These are phyloP conservation scores for Amblyornis subalaris DNA, from an alignment of 2,113 vertebrate species.

Conservation along the genomic window DNA sequence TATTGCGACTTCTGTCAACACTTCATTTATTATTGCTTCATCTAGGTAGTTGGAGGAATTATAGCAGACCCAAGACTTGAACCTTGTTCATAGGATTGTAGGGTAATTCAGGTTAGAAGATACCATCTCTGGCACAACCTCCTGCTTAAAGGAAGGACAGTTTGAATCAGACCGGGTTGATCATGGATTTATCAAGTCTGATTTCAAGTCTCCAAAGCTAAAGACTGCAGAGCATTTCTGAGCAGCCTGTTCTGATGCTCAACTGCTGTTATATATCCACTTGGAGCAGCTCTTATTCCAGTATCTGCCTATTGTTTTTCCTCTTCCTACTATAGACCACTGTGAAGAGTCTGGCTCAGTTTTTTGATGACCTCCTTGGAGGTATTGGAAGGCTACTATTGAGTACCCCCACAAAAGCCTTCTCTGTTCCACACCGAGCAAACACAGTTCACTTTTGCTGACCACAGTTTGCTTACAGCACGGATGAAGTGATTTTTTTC, in stretches of 20 bases:
- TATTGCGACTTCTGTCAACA: background rate
- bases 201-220: background rate
- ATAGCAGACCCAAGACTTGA: background rate
- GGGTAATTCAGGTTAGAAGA: background rate
- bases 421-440: background rate
- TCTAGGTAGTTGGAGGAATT: background rate
- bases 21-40: background rate
- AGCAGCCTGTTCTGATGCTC: background rate
- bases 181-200: background rate
- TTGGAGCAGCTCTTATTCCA: background rate
- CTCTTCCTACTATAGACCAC: background rate
- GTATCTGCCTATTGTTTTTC: background rate
- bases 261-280: background rate
- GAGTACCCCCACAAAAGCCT: background rate
- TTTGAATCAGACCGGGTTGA: background rate
- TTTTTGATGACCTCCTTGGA: background rate
- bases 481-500: background rate
- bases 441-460: background rate
- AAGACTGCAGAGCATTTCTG: background rate
- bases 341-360: background rate
- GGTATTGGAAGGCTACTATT: background rate
- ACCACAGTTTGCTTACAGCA: background rate
- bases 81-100: background rate
- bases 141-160: background rate
- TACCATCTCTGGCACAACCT: background rate